Conservation (phyloP, 1,140 invertebrate species). For the Homalodisca vitripennis region DNA sequence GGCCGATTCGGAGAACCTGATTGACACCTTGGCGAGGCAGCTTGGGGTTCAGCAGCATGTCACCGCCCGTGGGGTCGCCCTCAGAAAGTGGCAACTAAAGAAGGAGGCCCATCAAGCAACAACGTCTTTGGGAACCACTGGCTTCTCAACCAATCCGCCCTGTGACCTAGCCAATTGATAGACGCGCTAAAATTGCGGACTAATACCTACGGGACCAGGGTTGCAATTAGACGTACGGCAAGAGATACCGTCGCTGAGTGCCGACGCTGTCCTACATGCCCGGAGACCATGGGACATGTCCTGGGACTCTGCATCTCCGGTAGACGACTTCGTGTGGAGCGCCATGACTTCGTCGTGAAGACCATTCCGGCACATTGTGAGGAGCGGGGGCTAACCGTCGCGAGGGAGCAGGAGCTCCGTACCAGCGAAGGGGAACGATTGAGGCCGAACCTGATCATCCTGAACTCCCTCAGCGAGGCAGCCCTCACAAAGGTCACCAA, state of each 20-base stretch:
- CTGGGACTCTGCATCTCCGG: neutral
- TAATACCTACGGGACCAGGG: neutral
- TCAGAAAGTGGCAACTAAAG: neutral
- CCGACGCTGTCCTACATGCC: neutral
- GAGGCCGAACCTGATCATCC: too few relatives aligned
- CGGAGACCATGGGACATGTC: neutral
- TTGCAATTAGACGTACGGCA: neutral
- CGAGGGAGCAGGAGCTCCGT: too few relatives aligned
- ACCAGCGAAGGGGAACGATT: too few relatives aligned
- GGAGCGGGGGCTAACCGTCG: too few relatives aligned
- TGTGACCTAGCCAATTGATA: neutral
- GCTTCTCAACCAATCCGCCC: neutral
- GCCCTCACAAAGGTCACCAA: too few relatives aligned
- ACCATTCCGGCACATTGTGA: too few relatives aligned
- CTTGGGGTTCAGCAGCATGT: neutral
- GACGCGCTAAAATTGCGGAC: neutral
- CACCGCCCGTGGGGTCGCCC: neutral
- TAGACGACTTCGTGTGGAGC: too few relatives aligned
- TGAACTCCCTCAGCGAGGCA: too few relatives aligned
- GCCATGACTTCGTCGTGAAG: too few relatives aligned
- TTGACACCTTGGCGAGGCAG: neutral
- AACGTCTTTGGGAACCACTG: neutral
- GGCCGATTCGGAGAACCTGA: neutral
- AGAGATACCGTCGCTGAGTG: neutral
- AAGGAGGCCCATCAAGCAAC: neutral